Evolutionary conservation across 2,888 invertebrate species (phyloP), one percentile per base, ranked within the genome.

Genomic region (Physocephala rufipes): DNA sequence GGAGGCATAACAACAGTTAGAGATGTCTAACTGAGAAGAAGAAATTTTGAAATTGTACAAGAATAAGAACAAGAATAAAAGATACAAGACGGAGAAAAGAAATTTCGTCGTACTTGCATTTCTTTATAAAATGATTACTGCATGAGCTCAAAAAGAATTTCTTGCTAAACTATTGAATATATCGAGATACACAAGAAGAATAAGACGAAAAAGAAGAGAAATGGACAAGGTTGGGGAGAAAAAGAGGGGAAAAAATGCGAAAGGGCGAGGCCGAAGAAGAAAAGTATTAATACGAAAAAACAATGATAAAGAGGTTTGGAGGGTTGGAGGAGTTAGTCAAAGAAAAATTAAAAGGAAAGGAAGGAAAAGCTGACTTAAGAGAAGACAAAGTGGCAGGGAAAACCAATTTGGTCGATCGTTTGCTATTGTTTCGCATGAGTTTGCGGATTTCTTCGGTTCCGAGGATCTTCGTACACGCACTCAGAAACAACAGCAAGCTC

Each of bases 191-290:
- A n/a, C n/a, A n/a, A n/a, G n/a, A n/a, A n/a, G n/a, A n/a, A 53
- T 53, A 53, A 53, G 21, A 21, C 4, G 53, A 24, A 26, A 28
- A 24, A 15, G 5, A 1, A 28, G 16, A n/a, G n/a, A n/a, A n/a
- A n/a, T n/a, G n/a, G n/a, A n/a, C n/a, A n/a, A n/a, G n/a, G n/a
- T n/a, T n/a, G 58, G 15, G 28, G 58, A 76, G 75, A 78, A 77
- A 74, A 73, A 74, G 75, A 71, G 74, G 76, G 75, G 75, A 75
- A 78, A 78, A 78, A 78, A 78, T 78, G 78, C 76, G 76, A 76
- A 77, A 21, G 21, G 53, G 21, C 21, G 53, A 55, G 21, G 19
- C 19, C 16, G 59, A 64, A 28, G 65, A 47, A 45, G 36, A 77
- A 77, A 76, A 58, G n/a, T n/a, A n/a, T n/a, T n/a, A n/a, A n/a